Percentiles rank a stretch among this genome's conserved stretches.
These are phyloP conservation scores for Sarcophilus harrisii DNA, from an alignment of 2,797 vertebrate genomes.

Conservation along the genomic window DNA sequence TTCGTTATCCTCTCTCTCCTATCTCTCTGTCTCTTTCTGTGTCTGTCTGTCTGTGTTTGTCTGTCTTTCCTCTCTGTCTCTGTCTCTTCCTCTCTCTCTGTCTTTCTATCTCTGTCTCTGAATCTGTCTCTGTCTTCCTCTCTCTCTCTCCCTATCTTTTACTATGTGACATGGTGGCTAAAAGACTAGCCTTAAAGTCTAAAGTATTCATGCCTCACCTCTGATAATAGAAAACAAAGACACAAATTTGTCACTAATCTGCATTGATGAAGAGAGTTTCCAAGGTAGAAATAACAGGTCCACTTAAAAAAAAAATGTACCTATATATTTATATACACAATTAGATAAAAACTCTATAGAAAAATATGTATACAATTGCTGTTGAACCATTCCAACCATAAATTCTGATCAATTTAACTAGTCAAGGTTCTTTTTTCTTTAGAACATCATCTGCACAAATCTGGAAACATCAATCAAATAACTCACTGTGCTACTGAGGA, in stretches of 20 bases:
- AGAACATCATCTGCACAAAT: not conserved
- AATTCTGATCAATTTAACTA: not conserved
- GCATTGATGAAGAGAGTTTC: not conserved
- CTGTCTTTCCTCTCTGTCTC: too few species aligned
- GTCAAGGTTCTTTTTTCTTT: not conserved
- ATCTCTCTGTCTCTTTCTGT: too few species aligned
- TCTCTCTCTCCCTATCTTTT: too few species aligned
- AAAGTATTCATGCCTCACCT: not conserved
- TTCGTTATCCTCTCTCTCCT: too few species aligned
- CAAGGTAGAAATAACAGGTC: not conserved
- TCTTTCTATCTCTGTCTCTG: too few species aligned
- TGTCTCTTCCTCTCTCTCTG: too few species aligned
- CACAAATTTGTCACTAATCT: not conserved
- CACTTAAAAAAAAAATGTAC: not conserved
- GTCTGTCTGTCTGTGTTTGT: too few species aligned
- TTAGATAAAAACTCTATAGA: not conserved
- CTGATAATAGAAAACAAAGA: not conserved
- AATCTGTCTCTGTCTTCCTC: too few species aligned
- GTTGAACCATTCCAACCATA: not conserved
- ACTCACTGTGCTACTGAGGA: not conserved
- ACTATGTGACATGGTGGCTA: too few species aligned
- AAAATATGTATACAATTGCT: not conserved
- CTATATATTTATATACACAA: not conserved
- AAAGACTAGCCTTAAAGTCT: not conserved
- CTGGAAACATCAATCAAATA: not conserved